Conservation (phyloP, 2,113 vertebrate species). For the Emydura subglobosa region DNA sequence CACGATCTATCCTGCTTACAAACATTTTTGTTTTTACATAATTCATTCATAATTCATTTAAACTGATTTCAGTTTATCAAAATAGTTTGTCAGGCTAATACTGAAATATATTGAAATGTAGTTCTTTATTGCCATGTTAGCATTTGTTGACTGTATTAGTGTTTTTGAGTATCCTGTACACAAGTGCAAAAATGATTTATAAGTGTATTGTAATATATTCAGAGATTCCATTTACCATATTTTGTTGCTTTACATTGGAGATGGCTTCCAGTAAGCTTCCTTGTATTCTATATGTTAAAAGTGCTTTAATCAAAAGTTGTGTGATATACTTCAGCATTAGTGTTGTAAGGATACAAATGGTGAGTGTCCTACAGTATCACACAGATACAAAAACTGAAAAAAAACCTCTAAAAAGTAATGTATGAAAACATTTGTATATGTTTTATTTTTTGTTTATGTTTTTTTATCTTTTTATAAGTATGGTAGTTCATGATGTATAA, state of each 20-base stretch:
- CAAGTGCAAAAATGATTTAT: background rate
- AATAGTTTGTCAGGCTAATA: background rate
- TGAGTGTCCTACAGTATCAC: background rate
- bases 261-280: background rate
- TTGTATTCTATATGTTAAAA: background rate
- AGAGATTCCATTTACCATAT: background rate
- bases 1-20: background rate
- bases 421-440: background rate
- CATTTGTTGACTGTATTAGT: background rate
- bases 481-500: constrained; percentile 7
- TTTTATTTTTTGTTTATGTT: too few relatives aligned
- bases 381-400: background rate
- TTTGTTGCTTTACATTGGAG: background rate
- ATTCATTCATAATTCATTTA: too few relatives aligned
- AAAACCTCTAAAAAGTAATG: background rate
- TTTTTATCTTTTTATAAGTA: background rate
- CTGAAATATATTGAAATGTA: background rate
- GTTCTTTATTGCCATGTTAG: background rate
- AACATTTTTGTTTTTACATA: background rate
- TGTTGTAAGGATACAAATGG: constrained; percentile 2
- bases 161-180: background rate
- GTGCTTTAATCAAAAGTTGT: background rate
- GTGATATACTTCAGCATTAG: background rate
- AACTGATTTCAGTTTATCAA: background rate
- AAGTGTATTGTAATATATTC: background rate